Percentiles rank a stretch among this genome's conserved stretches.
Conservation (phyloP, 2,113 vertebrate genomes). For the Notothenia coriiceps region DNA sequence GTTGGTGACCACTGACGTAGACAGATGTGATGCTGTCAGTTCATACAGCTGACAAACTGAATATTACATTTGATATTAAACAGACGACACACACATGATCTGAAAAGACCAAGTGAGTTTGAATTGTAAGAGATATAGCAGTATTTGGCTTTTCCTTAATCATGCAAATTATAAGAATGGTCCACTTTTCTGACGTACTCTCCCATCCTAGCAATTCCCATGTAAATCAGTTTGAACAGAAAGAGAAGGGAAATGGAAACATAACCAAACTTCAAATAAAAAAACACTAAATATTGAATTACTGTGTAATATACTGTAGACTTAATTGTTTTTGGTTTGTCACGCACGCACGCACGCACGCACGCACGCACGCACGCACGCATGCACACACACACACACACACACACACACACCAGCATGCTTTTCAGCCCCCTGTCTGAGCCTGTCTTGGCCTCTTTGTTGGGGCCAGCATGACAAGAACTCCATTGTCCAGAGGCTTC, state of each 20-base stretch:
- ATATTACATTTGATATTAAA: neutral
- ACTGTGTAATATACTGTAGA: neutral
- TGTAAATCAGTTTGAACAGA: neutral
- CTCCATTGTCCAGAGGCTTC: conserved; percentile 67
- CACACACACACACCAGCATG: conserved; percentile 30
- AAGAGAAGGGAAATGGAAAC: neutral
- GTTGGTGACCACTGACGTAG: neutral
- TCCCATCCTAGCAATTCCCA: neutral
- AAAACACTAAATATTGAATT: neutral
- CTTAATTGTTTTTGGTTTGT: neutral
- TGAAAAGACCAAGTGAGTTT: neutral
- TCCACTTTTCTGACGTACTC: neutral
- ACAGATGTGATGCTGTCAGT: neutral
- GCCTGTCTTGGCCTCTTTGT: conserved; percentile 73
- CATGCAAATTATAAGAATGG: neutral
- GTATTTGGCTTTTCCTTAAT: too few relatives aligned
- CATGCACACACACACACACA: conserved; percentile 11
- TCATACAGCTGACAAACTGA: neutral
- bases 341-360: neutral
- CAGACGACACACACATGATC: neutral
- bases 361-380: neutral
- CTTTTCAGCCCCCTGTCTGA: conserved; percentile 54
- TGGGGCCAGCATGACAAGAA: conserved; percentile 66
- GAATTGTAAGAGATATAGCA: neutral
- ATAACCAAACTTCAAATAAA: neutral